Evolutionary conservation across 2,888 invertebrate genomes (phyloP), one percentile per base, ranked within the genome.

Genomic region (Amiota communis): DNA sequence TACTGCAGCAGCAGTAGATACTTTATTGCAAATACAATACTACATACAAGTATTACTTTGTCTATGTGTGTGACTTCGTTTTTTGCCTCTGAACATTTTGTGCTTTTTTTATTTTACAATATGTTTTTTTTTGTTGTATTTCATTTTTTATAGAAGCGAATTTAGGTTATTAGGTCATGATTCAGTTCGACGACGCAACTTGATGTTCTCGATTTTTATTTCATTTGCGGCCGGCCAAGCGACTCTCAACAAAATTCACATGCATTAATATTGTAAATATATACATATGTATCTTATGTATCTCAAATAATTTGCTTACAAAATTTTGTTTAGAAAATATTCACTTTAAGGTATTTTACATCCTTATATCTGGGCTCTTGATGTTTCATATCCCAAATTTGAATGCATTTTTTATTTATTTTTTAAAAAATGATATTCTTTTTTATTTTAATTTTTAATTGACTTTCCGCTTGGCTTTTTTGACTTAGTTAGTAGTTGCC

Each of bases 141-240:
- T 67, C 23, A 13, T 68, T 68, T 68, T 53, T 61, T 56, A 70
- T 77, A 65, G 74, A 49, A 74, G 67, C 46, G 72, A 78, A 80
- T 77, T 87, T 88, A 74, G 87, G 87, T 87, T 87, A 87, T 83
- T 87, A 81, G 87, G 87, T 87, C 87, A 87, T 88, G 87, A 87
- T 88, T 88, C 81, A 85, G 87, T 87, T 87, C 81, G 84, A 80
- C 81, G 59, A 73, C 72, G 74, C 72, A 68, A 71, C 74, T 49
- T 64, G 46, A 59, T 68, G 67, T 71, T 71, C 86, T 86, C 83
- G 86, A 86, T 83, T 83, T 83, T 79, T 86, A 79, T 80, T 81
- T 81, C 80, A 74, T 63, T 75, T 82, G 79, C 71, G 75, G 75
- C 70, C 73, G 72, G 67, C 63, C 64, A 46, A 51, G 51, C 64